Percentiles rank a stretch among this genome's conserved stretches.
These are phyloP conservation scores for Psylliodes chrysocephalus DNA, from an alignment of 2,888 invertebrate species.

Conservation along the genomic window DNA sequence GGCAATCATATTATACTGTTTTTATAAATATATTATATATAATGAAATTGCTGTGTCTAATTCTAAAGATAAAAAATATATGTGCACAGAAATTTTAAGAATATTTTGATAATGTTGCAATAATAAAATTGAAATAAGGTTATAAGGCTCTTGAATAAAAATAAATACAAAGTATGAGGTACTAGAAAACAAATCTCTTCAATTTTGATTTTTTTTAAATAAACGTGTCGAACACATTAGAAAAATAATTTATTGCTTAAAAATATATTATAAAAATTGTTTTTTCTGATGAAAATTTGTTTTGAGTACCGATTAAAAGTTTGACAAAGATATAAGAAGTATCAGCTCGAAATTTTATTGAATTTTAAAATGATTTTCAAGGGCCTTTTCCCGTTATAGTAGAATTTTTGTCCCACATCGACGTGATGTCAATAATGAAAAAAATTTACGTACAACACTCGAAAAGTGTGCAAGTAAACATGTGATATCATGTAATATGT, in stretches of 20 bases:
- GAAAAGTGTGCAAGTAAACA: conserved; percentile 65
- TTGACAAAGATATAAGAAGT: background rate
- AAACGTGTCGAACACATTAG: no score
- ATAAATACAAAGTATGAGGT: no score
- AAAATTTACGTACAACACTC: conserved; percentile 64
- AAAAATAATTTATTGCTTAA: no score
- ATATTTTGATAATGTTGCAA: conserved; percentile 65
- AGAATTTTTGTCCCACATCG: conserved; percentile 64
- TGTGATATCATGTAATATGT: conserved; percentile 67
- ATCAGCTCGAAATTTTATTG: background rate
- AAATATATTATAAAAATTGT: no score
- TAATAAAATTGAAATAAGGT: conserved; percentile 55
- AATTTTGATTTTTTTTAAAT: no score
- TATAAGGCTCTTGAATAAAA: conserved; percentile 38
- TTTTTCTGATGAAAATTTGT: background rate
- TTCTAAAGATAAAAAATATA: conserved; percentile 60
- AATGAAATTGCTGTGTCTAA: conserved; percentile 62
- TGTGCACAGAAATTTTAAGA: conserved; percentile 60
- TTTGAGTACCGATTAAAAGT: background rate
- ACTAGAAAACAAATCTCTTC: no score
- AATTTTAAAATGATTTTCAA: conserved; percentile 30
- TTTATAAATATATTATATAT: conserved; percentile 50
- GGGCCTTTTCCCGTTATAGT: conserved; percentile 36
- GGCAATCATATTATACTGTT: conserved; percentile 63
- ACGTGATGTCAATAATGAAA: conserved; percentile 63